Evolutionary conservation across 2,113 vertebrate species (phyloP).

Genomic region (Drymodes brunneopygia): DNA sequence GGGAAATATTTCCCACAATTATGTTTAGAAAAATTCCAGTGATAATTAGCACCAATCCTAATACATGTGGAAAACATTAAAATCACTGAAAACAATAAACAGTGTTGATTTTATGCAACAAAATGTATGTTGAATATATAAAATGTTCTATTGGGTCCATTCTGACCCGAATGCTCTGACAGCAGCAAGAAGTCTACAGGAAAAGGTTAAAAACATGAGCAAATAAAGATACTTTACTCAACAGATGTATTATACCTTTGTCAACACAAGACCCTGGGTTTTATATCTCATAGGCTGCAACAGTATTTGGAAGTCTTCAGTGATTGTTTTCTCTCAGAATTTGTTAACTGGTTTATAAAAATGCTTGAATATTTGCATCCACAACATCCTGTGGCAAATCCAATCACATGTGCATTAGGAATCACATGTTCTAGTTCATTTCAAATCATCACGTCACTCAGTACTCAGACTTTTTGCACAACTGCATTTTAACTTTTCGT

Average conservation of each 20-base stretch:
- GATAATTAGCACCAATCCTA: slow-evolving; percentile 39
- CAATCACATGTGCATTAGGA: accelerated
- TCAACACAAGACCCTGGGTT: accelerated
- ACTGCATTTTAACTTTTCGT: neutral
- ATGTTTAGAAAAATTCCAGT: slow-evolving; percentile 28
- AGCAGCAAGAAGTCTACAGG: neutral
- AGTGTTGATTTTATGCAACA: neutral
- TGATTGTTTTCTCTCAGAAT: neutral
- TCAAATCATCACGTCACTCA: neutral
- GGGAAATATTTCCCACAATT: slow-evolving; percentile 59
- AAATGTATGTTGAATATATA: neutral
- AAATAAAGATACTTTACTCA: neutral
- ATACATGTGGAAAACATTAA: slow-evolving; percentile 33
- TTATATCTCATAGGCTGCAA: neutral
- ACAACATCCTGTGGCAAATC: neutral
- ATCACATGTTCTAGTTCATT: neutral
- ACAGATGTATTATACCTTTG: neutral
- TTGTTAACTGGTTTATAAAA: neutral
- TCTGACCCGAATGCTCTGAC: accelerated
- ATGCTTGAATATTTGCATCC: neutral
- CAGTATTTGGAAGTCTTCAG: neutral
- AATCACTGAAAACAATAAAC: slow-evolving; percentile 1
- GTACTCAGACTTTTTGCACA: neutral
- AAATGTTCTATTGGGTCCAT: neutral
- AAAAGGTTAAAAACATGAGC: neutral